A percentile compares a stretch with the other conserved stretches of the same genome.
These are phyloP conservation scores for Boloria selene DNA, from an alignment of 2,888 invertebrate genomes.

Conservation along the genomic window DNA sequence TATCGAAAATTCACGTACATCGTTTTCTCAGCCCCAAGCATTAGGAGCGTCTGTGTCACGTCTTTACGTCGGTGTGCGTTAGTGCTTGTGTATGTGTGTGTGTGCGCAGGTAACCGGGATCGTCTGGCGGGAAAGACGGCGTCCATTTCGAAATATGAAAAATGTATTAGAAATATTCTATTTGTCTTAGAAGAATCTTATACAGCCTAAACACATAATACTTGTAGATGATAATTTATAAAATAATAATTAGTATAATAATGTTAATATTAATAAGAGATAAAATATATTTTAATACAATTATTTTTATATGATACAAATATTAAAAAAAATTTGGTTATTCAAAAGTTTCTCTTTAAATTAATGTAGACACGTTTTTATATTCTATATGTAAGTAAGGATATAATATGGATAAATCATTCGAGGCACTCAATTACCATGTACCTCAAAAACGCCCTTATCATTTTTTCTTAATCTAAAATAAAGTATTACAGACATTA, in stretches of 20 bases:
- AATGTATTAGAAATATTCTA: slow-evolving; percentile 58
- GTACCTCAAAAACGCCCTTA: slow-evolving; percentile 14
- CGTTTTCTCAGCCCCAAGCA: slow-evolving; percentile 56
- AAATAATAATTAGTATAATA: neutral
- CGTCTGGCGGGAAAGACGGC: slow-evolving; percentile 63
- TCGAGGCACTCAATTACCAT: slow-evolving; percentile 10
- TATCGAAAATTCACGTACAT: slow-evolving; percentile 53
- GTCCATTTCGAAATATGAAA: slow-evolving; percentile 57
- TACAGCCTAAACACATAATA: slow-evolving; percentile 1
- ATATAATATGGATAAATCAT: slow-evolving; percentile 6
- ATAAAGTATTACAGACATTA: slow-evolving; percentile 18
- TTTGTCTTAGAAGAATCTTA: slow-evolving; percentile 71
- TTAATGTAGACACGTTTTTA: too few relatives aligned
- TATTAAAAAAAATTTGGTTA: too few relatives aligned
- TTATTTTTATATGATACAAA: too few relatives aligned
- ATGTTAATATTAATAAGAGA: neutral
- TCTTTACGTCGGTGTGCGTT: slow-evolving; percentile 51
- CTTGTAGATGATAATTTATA: neutral
- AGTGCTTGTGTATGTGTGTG: slow-evolving; percentile 44
- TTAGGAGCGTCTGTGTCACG: slow-evolving; percentile 72
- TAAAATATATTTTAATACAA: too few relatives aligned
- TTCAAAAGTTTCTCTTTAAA: too few relatives aligned
- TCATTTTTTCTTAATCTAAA: slow-evolving; percentile 22
- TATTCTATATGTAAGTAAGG: neutral
- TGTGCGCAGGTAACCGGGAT: slow-evolving; percentile 77